Evolutionary conservation across 2,113 vertebrate genomes (phyloP).

Genomic region (Daboia siamensis): DNA sequence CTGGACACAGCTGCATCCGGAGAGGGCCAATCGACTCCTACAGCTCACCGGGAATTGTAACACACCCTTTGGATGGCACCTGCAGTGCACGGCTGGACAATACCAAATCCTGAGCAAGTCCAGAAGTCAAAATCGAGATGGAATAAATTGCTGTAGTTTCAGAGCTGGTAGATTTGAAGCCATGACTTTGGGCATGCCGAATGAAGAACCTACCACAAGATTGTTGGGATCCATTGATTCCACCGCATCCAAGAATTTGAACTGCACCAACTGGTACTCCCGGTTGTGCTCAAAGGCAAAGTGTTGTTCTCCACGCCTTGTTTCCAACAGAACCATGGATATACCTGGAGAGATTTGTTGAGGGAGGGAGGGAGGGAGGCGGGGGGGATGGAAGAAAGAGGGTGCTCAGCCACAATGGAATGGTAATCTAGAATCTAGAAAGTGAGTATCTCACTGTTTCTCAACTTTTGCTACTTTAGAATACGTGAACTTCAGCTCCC

Average conservation of each 20-base stretch:
- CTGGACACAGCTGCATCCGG: neutral
- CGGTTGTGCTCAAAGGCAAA: constrained; percentile 91
- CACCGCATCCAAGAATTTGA: constrained; percentile 90
- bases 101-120: neutral
- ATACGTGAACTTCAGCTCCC: neutral
- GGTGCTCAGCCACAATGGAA: neutral
- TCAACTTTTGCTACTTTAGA: neutral
- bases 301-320: constrained; percentile 78
- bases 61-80: neutral
- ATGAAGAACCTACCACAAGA: constrained; percentile 81
- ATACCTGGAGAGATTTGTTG: constrained; percentile 71
- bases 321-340: constrained; percentile 86
- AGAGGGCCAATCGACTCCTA: neutral
- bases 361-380: neutral
- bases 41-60: neutral
- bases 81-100: neutral
- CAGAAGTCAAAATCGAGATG: neutral
- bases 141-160: neutral
- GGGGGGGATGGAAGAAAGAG: neutral
- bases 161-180: neutral
- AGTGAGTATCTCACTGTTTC: neutral
- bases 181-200: fast-evolving
- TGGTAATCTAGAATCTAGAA: too few relatives aligned
- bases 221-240: constrained; percentile 98
- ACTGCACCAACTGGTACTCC: constrained; percentile 95